Conservation (phyloP, 2,888 invertebrate species). For the Acanthoscelides obtectus region DNA sequence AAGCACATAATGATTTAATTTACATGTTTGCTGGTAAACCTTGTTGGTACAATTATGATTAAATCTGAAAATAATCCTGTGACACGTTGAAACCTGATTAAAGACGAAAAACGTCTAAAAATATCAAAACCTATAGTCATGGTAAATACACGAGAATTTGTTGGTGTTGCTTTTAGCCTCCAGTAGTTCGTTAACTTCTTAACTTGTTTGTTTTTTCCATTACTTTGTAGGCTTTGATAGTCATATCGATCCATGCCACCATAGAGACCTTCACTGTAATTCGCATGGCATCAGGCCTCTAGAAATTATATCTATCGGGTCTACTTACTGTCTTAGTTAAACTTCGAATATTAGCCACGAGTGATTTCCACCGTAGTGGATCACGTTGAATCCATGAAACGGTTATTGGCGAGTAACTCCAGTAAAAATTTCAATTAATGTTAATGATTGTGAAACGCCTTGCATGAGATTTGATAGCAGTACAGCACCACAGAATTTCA, state of each 20-base stretch:
- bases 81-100: conserved; percentile 4
- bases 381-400: conserved; percentile 17
- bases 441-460: conserved; percentile 3
- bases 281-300: conserved; percentile 20
- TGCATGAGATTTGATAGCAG: conserved; percentile 11
- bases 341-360: conserved; percentile 32
- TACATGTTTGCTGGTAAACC: background rate
- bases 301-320: conserved; percentile 35
- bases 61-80: conserved; percentile 5
- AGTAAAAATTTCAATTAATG: conserved; percentile 13
- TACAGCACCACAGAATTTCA: conserved; percentile 19
- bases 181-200: background rate
- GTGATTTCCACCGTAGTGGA: conserved; percentile 19
- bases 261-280: background rate
- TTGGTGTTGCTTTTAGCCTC: background rate
- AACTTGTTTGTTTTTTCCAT: background rate
- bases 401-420: conserved; percentile 24
- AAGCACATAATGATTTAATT: conserved; percentile 1
- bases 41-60: conserved; percentile 4
- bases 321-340: conserved; percentile 29
- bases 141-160: background rate
- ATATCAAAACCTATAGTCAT: background rate
- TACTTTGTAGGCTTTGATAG: background rate
- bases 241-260: conserved; percentile 5
- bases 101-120: conserved; percentile 7